These are phyloP conservation scores for Agrotis puta DNA, from an alignment of 2,888 invertebrate genomes.

Conservation along the genomic window DNA sequence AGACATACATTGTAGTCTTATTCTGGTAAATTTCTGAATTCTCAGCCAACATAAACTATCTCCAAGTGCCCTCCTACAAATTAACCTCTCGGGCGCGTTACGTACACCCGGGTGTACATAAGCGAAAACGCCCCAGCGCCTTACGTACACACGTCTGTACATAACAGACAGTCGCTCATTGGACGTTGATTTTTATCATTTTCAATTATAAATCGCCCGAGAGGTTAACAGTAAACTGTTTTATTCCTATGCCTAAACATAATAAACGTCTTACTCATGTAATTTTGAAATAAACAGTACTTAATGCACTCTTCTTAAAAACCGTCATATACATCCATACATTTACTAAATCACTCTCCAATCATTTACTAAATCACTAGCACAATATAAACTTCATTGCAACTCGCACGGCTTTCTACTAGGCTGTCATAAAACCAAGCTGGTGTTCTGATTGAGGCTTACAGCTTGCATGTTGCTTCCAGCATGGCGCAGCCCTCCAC, in stretches of 20 bases:
- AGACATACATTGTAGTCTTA: neutral
- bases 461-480: conserved; percentile 69
- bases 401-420: conserved; percentile 22
- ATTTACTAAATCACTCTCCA: neutral
- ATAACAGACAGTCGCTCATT: too few relatives aligned
- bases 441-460: conserved; percentile 29
- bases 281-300: too few relatives aligned
- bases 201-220: too few relatives aligned
- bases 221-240: neutral
- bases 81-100: too few relatives aligned
- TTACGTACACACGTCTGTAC: too few relatives aligned
- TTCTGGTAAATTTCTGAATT: neutral
- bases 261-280: too few relatives aligned
- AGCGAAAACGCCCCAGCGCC: too few relatives aligned
- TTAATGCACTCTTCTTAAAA: neutral
- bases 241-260: neutral
- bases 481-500: conserved; percentile 65
- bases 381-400: neutral
- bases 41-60: too few relatives aligned
- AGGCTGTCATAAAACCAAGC: conserved; percentile 4
- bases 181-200: too few relatives aligned
- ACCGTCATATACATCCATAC: neutral
- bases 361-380: conserved; percentile 5
- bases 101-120: too few relatives aligned
- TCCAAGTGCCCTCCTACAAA: too few relatives aligned